Evolutionary conservation across 1,140 invertebrate species (phyloP), one percentile per base, ranked within the genome.

Genomic region (Rhopalosiphum padi): DNA sequence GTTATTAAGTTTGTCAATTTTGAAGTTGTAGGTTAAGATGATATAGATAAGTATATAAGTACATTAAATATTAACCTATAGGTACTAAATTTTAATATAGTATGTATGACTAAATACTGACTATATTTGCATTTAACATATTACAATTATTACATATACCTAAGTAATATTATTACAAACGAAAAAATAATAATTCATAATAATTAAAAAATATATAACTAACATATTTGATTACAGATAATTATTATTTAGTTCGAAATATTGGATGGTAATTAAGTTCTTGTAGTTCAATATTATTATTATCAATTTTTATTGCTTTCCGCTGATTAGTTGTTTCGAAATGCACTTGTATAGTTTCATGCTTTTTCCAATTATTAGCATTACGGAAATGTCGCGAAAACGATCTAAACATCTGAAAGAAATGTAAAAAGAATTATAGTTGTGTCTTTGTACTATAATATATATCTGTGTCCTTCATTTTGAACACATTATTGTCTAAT

Each of bases 211-310:
- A 30, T 30, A n/a, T n/a, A 15, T 68, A 68, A 30, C 30, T 68
- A 68, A 15, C 30, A n/a, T 68, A 18, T 23, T 22, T n/a, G 30
- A 25, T 86, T 86, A 9, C 30, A 30, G 25, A 18, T 46, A 25
- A 25, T n/a, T 86, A 86, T 46, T 46, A 68, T 68, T 68, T 68
- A 46, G 8, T 86, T 30, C 43, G 9, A 86, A 86, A 30, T 25
- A 86, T 30, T 46, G 85, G 41, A n/a, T 41, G 41, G 11, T 86
- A 86, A 46, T 86, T 86, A 30, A 86, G 43, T 46, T 86, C 85
- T 46, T 86, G 85, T 15, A 86, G 85, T 86, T 86, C 85, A 23
- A 86, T 46, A 46, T 86, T 46, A 86, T 86, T 86, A 46, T 46
- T 86, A 86, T 46, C 85, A 30, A 46, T 43, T 30, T 86, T 30